A percentile compares a stretch with the other conserved stretches of the same genome.
phyloP scores from a whole-genome alignment of 1,140 invertebrate genomes.

The Wasmannia auropunctata region DNA sequence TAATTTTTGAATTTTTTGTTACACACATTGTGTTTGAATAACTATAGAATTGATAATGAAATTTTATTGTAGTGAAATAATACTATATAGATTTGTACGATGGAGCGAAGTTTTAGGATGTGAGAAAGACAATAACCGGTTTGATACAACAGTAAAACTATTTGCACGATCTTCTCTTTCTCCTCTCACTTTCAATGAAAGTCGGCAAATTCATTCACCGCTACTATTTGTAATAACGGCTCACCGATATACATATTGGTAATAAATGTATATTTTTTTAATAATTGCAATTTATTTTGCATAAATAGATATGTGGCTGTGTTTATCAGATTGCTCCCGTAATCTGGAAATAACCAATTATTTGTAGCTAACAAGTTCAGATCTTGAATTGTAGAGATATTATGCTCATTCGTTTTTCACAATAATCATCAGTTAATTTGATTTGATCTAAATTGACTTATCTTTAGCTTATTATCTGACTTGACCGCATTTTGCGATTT shows the following conservation, averaged over 20 bases:
- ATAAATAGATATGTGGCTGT: not conserved
- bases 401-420: not conserved
- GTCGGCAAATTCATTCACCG: not conserved
- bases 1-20: not conserved
- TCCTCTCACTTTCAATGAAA: constrained; percentile 73
- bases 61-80: not conserved
- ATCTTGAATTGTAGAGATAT: not conserved
- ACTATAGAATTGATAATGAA: not conserved
- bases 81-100: not conserved
- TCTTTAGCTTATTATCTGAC: not conserved
- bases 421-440: not conserved
- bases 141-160: constrained; percentile 75
- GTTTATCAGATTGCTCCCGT: not conserved
- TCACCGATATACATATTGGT: not conserved
- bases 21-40: not conserved
- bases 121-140: constrained; percentile 71
- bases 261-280: constrained; percentile 42
- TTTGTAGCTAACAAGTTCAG: not conserved
- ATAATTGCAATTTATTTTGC: constrained; percentile 23
- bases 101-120: not conserved
- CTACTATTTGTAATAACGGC: not conserved
- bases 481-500: not conserved
- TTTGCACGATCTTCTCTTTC: constrained; percentile 71
- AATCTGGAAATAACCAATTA: not conserved
- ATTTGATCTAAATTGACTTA: not conserved